A percentile compares a stretch with the other conserved stretches of the same genome.
These are phyloP conservation scores for Aphaenogaster floridana DNA, from an alignment of 1,140 invertebrate species.

Conservation along the genomic window DNA sequence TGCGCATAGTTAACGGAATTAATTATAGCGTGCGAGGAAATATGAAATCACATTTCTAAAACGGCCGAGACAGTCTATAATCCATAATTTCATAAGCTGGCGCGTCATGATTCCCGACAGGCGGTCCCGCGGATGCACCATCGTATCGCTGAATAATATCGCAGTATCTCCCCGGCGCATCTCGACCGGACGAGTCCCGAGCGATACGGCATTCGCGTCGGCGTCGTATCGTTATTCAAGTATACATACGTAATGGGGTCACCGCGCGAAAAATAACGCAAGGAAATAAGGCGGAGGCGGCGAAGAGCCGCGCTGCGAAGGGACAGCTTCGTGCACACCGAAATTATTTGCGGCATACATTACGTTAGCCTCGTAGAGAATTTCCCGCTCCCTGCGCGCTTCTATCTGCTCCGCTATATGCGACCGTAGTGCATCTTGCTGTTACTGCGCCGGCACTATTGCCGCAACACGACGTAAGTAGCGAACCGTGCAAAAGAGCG, in stretches of 20 bases:
- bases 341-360: conserved; percentile 72
- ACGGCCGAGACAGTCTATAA: background rate
- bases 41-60: conserved; percentile 22
- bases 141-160: conserved; percentile 66
- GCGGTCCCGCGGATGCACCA: conserved; percentile 46
- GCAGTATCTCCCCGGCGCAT: conserved; percentile 51
- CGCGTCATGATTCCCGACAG: conserved; percentile 31
- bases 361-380: conserved; percentile 67
- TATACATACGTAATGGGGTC: conserved; percentile 67
- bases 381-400: conserved; percentile 4
- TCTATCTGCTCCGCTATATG: background rate
- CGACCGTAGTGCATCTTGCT: conserved; percentile 4
- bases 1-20: background rate
- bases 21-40: background rate
- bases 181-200: conserved; percentile 5
- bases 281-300: conserved; percentile 43
- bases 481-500: conserved; percentile 15
- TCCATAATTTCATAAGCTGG: conserved; percentile 51
- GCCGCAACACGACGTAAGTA: conserved; percentile 24
- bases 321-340: conserved; percentile 15
- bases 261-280: conserved; percentile 45
- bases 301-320: background rate
- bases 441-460: background rate
- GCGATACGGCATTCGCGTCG: conserved; percentile 15
- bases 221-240: conserved; percentile 68